Conservation (phyloP, 2,113 vertebrate species). For the Dicaeum eximium region DNA sequence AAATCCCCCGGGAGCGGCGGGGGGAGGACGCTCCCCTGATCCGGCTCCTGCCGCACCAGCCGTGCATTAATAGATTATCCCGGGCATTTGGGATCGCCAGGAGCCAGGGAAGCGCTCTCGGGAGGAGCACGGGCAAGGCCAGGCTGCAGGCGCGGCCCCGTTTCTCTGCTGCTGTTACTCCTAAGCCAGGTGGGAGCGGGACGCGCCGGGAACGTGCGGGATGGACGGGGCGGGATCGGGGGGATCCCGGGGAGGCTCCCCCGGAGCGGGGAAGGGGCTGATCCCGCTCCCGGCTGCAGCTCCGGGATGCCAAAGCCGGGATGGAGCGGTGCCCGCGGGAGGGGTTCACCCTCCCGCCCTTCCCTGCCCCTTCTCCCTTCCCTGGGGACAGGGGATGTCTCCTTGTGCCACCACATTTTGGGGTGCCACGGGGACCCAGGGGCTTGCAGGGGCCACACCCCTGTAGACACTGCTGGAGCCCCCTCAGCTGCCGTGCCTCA, state of each 20-base stretch:
- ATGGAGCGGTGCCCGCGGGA: neutral
- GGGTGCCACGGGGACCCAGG: fast-evolving
- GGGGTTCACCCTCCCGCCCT: neutral
- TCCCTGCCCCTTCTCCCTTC: neutral
- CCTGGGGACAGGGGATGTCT: no score
- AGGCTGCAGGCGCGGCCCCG: neutral
- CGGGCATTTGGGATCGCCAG: neutral
- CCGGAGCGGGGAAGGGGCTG: neutral
- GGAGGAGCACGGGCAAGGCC: neutral
- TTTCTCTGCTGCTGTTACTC: neutral
- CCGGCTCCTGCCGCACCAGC: constrained; percentile 8
- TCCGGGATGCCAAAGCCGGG: fast-evolving
- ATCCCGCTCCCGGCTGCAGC: neutral
- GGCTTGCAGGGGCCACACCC: neutral
- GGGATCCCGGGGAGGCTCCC: no score
- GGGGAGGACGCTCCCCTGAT: neutral
- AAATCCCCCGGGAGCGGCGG: constrained; percentile 34
- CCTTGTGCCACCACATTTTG: fast-evolving
- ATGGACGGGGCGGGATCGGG: neutral
- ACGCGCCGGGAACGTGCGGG: neutral
- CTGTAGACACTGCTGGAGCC: neutral
- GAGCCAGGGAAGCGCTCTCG: neutral
- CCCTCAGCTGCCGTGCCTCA: neutral
- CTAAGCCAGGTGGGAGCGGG: neutral
- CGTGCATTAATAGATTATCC: constrained; percentile 60